Evolutionary conservation across 2,888 invertebrate genomes (phyloP), one percentile per base, ranked within the genome.

Genomic region (Mesorhabditis spiculigera): DNA sequence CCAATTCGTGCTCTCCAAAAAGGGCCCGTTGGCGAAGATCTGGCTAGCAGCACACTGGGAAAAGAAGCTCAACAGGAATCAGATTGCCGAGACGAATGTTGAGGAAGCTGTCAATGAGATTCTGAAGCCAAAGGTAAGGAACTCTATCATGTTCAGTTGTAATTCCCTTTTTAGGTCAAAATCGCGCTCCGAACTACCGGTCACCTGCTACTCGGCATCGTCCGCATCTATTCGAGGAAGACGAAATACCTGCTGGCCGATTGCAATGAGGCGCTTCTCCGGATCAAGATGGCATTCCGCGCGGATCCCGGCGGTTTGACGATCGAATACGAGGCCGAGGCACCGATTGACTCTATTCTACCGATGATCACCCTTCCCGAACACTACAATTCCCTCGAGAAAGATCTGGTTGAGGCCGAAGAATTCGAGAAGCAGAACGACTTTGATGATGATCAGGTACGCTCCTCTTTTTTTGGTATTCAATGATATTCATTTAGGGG

Each of bases 31-130:
- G 89, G 96, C 97, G 89, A 91, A 95, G 86, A 96, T 98, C 88
- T 98, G 98, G 98, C 89, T 98, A 85, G 98, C 98, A 71, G 98
- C 98, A 79, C 98, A 98, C 88, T 99, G 98, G 98, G 98, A 98
- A 87, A 97, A 97, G 87, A 98, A 98, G 87, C 89, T 98, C 70
- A 63, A 8, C 16, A 63, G 16, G 41, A 28, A 8, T 10, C 63
- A 98, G 90, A 96, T 98, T 66, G 97, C 96, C 88, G 98, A 98
- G 89, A 99, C 97, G 0, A 96, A 97, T 86, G 98, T 98, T 82
- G 95, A 96, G 87, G 95, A 95, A 87, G 96, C 95, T 69, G 97
- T 98, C 0, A 96, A 98, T 88, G 97, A 96, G 81, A 98, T 99
- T 86, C 89, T 99, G 81, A 94, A 97, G 87, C 98, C 98, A 16